phyloP scores from a whole-genome alignment of 2,888 invertebrate species.

The Actias luna region DNA sequence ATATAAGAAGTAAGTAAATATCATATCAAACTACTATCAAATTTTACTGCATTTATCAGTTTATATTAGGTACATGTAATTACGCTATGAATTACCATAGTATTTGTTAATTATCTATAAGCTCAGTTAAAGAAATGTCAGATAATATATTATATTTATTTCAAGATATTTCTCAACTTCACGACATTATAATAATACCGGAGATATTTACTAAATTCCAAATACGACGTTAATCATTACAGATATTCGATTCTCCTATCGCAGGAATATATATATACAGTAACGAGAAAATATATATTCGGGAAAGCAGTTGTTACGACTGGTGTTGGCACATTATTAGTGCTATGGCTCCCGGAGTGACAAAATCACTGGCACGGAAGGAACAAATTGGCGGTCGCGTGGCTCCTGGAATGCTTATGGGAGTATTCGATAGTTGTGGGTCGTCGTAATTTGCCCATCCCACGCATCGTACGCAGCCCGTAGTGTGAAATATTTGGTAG shows the following conservation, averaged over 20 bases:
- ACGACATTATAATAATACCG: background rate
- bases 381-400: conserved; percentile 66
- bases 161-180: background rate
- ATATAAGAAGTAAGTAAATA: no score
- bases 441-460: conserved; percentile 59
- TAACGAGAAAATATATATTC: conserved; percentile 48
- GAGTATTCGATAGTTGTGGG: conserved; percentile 51
- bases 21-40: no score
- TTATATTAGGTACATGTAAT: no score
- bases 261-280: conserved; percentile 27
- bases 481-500: conserved; percentile 72
- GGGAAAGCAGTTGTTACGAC: conserved; percentile 37
- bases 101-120: no score
- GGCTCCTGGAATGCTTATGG: conserved; percentile 58
- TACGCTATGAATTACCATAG: no score
- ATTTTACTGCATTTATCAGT: background rate
- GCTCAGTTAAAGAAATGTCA: no score
- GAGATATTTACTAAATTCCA: background rate
- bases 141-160: no score
- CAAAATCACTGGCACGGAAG: conserved; percentile 65
- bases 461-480: conserved; percentile 48
- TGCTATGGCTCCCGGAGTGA: conserved; percentile 49
- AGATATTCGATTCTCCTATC: conserved; percentile 20
- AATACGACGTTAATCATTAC: conserved; percentile 10
- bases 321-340: conserved; percentile 45